Evolutionary conservation across 2,888 invertebrate species (phyloP), one percentile per base, ranked within the genome.

Genomic region (Rutpela maculata): DNA sequence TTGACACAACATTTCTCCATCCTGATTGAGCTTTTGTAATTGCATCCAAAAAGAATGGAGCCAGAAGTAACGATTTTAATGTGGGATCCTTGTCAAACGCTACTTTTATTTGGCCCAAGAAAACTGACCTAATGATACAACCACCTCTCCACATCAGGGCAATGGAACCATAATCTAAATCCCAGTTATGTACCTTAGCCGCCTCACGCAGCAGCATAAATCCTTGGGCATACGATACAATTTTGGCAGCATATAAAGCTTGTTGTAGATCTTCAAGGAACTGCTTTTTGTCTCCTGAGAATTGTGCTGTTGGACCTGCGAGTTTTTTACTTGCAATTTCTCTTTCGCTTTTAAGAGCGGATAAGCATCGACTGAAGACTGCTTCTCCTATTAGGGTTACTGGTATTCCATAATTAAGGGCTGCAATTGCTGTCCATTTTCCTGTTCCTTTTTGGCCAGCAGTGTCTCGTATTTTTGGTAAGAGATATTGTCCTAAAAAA

Each of bases 101-200:
- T 17, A 93, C 93, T 91, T 99, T 97, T 85, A 98, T 98, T 89
- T 97, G 95, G 38, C 96, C 97, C 84, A 98, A 91, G 89, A 98
- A 98, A 12, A 92, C 95, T 87, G 96, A 97, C 88, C 99, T 93
- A 87, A 98, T 99, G 87, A 99, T 99, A 89, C 99, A 99, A n/a
- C 99, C 99, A 17, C 99, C 99, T 80, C 99, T 94, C 99, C 99
- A 99, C 99, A 99, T 99, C 60, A 99, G 91, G 0, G 99, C 99
- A 81, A 99, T 98, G 74, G 97, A 97, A 68, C 99, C 99, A 87
- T 98, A 98, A 91, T 99, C 99, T 78, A 99, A 91, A 80, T 97
- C 95, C 99, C 99, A 99, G 7, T 94, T 93, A 88, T 97, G 95
- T 83, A 96, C 93, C 88, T 94, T 94, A 15, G 98, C 98, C 15